Conservation (phyloP, 2,113 vertebrate genomes). For the Chloebia gouldiae region DNA sequence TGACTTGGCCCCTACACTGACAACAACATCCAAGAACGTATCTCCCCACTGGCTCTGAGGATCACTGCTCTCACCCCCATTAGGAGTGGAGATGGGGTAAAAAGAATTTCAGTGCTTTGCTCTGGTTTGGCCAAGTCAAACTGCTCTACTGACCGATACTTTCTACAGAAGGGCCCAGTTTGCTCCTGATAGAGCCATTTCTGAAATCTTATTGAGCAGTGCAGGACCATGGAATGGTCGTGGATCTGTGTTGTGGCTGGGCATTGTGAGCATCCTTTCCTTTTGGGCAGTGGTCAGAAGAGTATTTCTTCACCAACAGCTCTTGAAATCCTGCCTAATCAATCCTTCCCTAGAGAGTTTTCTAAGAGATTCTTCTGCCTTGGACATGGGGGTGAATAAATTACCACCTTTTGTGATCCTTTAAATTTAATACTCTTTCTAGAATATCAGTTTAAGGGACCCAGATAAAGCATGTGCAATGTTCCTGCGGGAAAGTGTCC, state of each 20-base stretch:
- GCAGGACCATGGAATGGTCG: fast-evolving
- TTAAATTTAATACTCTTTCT: background rate
- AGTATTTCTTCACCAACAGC: background rate
- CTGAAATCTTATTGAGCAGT: background rate
- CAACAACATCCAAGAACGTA: fast-evolving
- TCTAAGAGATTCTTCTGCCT: background rate
- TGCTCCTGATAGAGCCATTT: background rate
- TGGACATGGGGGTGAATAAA: background rate
- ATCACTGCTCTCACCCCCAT: background rate
- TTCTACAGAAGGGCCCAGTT: background rate
- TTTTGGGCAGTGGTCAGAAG: background rate
- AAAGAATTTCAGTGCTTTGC: background rate
- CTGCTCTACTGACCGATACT: background rate
- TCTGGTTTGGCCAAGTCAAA: background rate
- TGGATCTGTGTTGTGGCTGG: fast-evolving
- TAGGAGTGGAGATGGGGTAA: background rate
- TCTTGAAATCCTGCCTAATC: background rate
- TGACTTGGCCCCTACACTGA: fast-evolving
- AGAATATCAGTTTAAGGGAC: background rate
- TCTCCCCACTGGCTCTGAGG: background rate
- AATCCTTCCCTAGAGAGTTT: background rate
- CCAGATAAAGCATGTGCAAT: background rate
- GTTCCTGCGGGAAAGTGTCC: background rate
- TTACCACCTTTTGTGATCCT: background rate
- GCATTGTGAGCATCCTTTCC: background rate